Evolutionary conservation across 2,797 vertebrate species (phyloP).

Genomic region (Arctocebus calabarensis): DNA sequence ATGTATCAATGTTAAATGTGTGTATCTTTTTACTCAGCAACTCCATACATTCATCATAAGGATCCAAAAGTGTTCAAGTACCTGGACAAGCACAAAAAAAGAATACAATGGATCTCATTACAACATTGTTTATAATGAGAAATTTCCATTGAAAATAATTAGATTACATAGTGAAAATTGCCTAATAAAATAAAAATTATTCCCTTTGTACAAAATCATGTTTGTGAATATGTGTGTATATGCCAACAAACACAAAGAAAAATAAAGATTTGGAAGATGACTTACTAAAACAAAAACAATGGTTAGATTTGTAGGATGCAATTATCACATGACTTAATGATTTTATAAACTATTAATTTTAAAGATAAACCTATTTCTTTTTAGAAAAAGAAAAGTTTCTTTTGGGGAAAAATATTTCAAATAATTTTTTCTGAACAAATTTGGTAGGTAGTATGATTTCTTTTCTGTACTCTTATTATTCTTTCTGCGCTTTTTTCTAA

Average conservation of each 20-base stretch:
- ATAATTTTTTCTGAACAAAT: conserved; percentile 25
- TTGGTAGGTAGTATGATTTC: conserved; percentile 10
- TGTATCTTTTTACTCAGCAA: background rate
- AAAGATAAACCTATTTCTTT: conserved; percentile 52
- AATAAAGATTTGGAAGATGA: conserved; percentile 19
- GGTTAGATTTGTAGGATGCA: conserved; percentile 5
- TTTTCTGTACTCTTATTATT: background rate
- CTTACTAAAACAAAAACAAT: conserved; percentile 41
- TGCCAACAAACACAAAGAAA: conserved; percentile 14
- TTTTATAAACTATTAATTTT: conserved; percentile 43
- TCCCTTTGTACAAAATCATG: conserved; percentile 17
- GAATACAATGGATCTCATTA: background rate
- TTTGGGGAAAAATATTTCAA: conserved; percentile 12
- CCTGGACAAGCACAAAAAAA: background rate
- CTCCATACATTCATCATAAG: conserved; percentile 14
- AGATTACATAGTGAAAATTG: background rate
- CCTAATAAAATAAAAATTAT: background rate
- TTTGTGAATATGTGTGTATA: background rate
- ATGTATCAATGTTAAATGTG: conserved; percentile 23
- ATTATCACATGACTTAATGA: background rate
- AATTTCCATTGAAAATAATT: conserved; percentile 31
- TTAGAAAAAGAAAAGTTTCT: conserved; percentile 30
- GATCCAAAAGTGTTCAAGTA: conserved; percentile 15
- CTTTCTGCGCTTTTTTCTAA: conserved; percentile 27
- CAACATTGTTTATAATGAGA: background rate